phyloP scores from a whole-genome alignment of 2,888 invertebrate species.

The Odontocerum albicorne region DNA sequence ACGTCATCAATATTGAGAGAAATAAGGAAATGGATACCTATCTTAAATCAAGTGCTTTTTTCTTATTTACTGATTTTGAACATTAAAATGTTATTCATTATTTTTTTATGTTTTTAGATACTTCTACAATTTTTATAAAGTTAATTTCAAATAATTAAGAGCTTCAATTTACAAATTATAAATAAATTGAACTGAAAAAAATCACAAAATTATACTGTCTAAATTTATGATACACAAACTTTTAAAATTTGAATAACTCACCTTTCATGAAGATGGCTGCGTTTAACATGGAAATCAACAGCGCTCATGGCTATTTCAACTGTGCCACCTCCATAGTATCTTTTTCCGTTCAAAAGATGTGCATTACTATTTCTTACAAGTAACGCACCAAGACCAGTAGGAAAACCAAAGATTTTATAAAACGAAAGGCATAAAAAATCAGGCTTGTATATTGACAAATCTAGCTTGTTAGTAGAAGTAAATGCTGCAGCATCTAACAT shows the following conservation, averaged over 20 bases:
- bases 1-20: too few species aligned
- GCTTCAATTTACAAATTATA: too few species aligned
- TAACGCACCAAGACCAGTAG: constrained; percentile 91
- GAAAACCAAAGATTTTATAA: constrained; percentile 95
- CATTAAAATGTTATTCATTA: too few species aligned
- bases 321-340: constrained; percentile 93
- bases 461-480: constrained; percentile 74
- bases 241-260: constrained; percentile 43
- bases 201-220: not conserved
- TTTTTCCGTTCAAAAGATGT: constrained; percentile 61
- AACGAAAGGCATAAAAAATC: constrained; percentile 93
- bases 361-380: constrained; percentile 71
- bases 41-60: too few species aligned
- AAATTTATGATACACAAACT: not conserved
- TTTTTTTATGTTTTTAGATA: too few species aligned
- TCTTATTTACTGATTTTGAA: too few species aligned
- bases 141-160: too few species aligned
- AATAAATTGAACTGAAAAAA: too few species aligned
- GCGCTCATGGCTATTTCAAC: constrained; percentile 80
- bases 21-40: too few species aligned
- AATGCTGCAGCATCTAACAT: constrained; percentile 86
- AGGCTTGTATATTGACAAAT: constrained; percentile 71
- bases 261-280: constrained; percentile 71
- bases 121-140: too few species aligned
- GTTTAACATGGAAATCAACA: constrained; percentile 70